Base-by-base conservation (phyloP, 2,888 invertebrate genomes). In the Flexamia atlantica region DNA sequence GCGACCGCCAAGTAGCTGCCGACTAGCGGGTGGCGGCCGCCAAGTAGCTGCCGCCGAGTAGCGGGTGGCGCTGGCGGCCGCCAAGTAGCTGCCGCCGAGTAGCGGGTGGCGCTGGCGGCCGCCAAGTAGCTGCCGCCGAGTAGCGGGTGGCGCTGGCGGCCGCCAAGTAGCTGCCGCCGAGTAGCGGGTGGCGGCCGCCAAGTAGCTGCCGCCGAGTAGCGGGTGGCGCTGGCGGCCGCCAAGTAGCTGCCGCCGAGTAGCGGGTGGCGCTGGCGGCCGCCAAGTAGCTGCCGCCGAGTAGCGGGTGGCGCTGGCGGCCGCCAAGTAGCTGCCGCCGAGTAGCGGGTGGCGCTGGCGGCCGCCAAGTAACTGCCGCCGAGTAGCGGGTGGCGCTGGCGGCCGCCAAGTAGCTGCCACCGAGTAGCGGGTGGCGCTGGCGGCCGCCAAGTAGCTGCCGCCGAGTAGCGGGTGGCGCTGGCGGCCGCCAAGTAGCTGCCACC, bases 111-210 rank as follows among this genome's bases (percentile, higher is more conserved):
- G 20, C 57, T 12, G 32, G 20, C 12, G 36, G 36, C 46, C 2
- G 14, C 46, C 12, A 23, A n/a, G n/a, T 60, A 23, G 5, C 72
- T 1, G 40, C 40, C 40, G n/a, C 40, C 14, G 64, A 14, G 64
- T 64, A 57, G 57, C 23, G 20, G 30, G 68, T 32, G 23, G 42
- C 57, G 20, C 57, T 12, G 32, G 20, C 12, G 4, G 32, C 20
- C 30, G 79, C 79, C 79, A 20, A 53, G 23, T 32, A 57, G 79
- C n/a, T 32, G n/a, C 57, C 9, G 9, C 9, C 5, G 36, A 36
- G 36, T 4, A 36, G 9, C 36, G 36, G 4, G 9, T 36, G 36
- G 5, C 9, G 36, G 36, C 12, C 2, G 17, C 46, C 12, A 23
- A n/a, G n/a, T 60, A 23, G 5, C 72, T 1, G 40, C 40, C 40